A percentile compares a stretch with the other conserved stretches of the same genome.
These are phyloP conservation scores for Lochmaea capreae DNA, from an alignment of 2,888 invertebrate species.

Conservation along the genomic window DNA sequence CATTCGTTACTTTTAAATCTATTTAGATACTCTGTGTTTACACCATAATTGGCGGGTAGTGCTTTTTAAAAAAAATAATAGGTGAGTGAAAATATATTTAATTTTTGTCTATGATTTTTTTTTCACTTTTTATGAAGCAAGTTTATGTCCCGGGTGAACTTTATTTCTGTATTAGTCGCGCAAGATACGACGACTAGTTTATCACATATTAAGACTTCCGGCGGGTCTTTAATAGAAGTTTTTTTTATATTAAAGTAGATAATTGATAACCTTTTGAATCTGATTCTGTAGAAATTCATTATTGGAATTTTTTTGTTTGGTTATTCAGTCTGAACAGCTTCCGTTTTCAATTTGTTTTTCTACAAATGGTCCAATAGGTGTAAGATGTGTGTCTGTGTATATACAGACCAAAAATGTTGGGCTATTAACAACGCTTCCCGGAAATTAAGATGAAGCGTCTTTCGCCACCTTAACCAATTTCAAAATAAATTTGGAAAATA, in stretches of 20 bases:
- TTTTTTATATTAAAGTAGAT: constrained; percentile 12
- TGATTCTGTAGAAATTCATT: neutral
- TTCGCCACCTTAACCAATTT: constrained; percentile 8
- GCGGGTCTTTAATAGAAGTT: constrained; percentile 5
- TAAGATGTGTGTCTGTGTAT: neutral
- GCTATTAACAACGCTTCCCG: constrained; percentile 2
- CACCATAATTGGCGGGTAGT: constrained; percentile 15
- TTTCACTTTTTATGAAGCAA: neutral
- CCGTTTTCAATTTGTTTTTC: constrained; percentile 12
- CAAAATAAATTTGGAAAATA: neutral
- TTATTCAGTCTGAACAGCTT: constrained; percentile 8
- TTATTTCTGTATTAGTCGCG: neutral
- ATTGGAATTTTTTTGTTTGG: neutral
- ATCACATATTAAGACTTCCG: constrained; percentile 20
- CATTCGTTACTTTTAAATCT: constrained; percentile 12
- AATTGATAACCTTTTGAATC: constrained; percentile 18
- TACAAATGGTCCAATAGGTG: neutral
- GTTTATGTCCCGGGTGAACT: neutral
- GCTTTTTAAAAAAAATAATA: neutral
- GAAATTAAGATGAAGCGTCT: neutral
- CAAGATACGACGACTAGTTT: constrained; percentile 2
- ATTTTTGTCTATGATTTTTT: neutral
- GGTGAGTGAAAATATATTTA: neutral
- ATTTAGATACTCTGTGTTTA: constrained; percentile 5
- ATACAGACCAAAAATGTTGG: neutral